These are phyloP conservation scores for Leptopilina syphax DNA, from an alignment of 2,888 invertebrate genomes.

Conservation along the genomic window DNA sequence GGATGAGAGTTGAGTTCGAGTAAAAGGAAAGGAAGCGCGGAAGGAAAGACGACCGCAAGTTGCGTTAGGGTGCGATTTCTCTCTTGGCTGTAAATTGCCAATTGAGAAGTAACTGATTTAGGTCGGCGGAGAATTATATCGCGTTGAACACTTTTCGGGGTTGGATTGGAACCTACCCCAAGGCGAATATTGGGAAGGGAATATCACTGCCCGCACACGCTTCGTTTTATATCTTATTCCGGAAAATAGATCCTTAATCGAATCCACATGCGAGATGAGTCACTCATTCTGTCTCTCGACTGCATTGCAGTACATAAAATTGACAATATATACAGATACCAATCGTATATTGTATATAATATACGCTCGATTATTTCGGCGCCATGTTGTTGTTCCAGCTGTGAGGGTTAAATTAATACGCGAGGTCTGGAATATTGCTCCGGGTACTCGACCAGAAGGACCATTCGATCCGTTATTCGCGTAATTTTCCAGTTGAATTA, in stretches of 20 bases:
- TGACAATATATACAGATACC: constrained; percentile 29
- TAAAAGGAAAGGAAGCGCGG: background rate
- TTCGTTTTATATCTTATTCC: constrained; percentile 45
- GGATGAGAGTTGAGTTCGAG: background rate
- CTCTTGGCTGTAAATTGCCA: constrained; percentile 70
- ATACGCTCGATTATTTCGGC: constrained; percentile 34
- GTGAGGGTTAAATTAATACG: constrained; percentile 52
- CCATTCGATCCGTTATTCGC: constrained; percentile 30
- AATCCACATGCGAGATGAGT: constrained; percentile 49
- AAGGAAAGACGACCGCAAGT: constrained; percentile 39
- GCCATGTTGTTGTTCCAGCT: constrained; percentile 50
- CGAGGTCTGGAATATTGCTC: constrained; percentile 34
- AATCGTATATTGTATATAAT: background rate
- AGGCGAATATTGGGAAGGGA: constrained; percentile 56
- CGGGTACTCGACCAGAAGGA: constrained; percentile 10
- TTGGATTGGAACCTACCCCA: constrained; percentile 64
- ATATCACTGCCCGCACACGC: constrained; percentile 55
- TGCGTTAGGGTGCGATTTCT: constrained; percentile 61
- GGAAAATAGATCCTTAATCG: constrained; percentile 57
- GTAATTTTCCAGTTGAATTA: constrained; percentile 34
- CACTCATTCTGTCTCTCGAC: constrained; percentile 31
- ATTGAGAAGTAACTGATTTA: constrained; percentile 70
- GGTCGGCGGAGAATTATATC: constrained; percentile 48
- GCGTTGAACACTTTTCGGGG: background rate
- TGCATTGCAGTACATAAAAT: background rate